Percentiles rank a stretch among this genome's conserved stretches.
These are phyloP conservation scores for Torymus texanus DNA, from an alignment of 2,888 invertebrate species.

Conservation along the genomic window DNA sequence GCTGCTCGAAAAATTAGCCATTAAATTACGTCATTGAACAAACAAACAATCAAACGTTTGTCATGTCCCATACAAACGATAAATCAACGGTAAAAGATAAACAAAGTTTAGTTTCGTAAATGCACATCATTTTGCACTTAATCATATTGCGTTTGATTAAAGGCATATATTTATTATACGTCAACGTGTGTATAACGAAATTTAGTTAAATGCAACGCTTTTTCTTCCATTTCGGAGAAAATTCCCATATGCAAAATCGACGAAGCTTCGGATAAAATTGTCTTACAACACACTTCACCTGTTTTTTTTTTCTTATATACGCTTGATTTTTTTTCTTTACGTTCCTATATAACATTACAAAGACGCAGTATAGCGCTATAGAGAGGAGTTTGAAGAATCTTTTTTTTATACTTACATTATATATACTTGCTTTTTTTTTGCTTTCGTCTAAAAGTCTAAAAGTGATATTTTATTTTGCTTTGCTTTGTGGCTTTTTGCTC, in stretches of 20 bases:
- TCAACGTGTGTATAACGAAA: no score
- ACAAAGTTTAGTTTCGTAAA: no score
- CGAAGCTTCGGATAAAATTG: conserved; percentile 22
- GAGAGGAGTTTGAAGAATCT: conserved; percentile 8
- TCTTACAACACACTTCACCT: no score
- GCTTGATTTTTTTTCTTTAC: not conserved
- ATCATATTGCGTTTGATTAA: no score
- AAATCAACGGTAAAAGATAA: no score
- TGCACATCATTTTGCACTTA: no score
- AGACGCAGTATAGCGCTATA: conserved; percentile 14
- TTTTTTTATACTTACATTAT: conserved; percentile 18
- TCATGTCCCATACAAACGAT: no score
- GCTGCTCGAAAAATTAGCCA: not conserved
- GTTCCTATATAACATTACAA: conserved; percentile 3
- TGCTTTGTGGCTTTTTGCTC: conserved; percentile 8
- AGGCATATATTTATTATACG: no score
- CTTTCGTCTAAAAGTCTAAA: conserved; percentile 10
- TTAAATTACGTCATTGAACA: conserved; percentile 12
- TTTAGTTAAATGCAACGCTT: no score
- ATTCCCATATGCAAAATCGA: conserved; percentile 23
- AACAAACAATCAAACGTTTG: no score
- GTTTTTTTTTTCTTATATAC: not conserved
- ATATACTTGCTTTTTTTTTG: conserved; percentile 4
- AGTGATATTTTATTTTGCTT: conserved; percentile 21
- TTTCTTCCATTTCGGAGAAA: not conserved